These are phyloP conservation scores for Zaprionus lineosus DNA, from an alignment of 2,888 invertebrate species.

Conservation along the genomic window DNA sequence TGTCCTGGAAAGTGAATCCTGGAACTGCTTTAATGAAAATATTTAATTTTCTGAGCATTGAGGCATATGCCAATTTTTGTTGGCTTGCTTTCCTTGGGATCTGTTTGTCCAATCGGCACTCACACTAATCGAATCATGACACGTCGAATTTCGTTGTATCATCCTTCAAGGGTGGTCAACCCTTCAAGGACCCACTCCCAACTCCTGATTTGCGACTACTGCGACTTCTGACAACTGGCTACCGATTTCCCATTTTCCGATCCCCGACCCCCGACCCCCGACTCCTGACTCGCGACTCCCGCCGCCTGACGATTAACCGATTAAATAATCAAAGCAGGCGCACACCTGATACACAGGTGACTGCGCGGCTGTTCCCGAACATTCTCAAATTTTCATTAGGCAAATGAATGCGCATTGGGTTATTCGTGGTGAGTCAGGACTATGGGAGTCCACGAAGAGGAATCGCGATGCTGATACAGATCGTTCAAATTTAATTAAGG, in stretches of 20 bases:
- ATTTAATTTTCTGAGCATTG: too few species aligned
- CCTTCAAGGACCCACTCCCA: too few species aligned
- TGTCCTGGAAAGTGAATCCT: too few species aligned
- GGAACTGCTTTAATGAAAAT: too few species aligned
- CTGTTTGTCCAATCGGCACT: too few species aligned
- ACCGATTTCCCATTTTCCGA: neutral
- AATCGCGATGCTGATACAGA: conserved; percentile 32
- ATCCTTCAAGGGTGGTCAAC: too few species aligned
- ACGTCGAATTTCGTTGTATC: conserved; percentile 45
- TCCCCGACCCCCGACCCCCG: neutral
- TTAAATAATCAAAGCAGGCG: conserved; percentile 34
- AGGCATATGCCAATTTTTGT: too few species aligned
- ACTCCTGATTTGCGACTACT: too few species aligned
- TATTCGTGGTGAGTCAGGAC: conserved; percentile 20
- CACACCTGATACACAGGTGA: neutral
- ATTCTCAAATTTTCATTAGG: conserved; percentile 42
- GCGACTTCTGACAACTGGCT: neutral
- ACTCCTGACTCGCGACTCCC: neutral
- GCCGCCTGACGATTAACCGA: conserved; percentile 1
- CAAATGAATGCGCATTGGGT: conserved; percentile 24
- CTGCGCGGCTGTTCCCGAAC: neutral
- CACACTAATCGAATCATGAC: conserved; percentile 42
- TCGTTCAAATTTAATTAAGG: conserved; percentile 50
- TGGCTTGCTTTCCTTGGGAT: too few species aligned
- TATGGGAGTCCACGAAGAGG: neutral